Conservation (phyloP, 2,888 invertebrate species). For the Ypsolopha scabrella region DNA sequence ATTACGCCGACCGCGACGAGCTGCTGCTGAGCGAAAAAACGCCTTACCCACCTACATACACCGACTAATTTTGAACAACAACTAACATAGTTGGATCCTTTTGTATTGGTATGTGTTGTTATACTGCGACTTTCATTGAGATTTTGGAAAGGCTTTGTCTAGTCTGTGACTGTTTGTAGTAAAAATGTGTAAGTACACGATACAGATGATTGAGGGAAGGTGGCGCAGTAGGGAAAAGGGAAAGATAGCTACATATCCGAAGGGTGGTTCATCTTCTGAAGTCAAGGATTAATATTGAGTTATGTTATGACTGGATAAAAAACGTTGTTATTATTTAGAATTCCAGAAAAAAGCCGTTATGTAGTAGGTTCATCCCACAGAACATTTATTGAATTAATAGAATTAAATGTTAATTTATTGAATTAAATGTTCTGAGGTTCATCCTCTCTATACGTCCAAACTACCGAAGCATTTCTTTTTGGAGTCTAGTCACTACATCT, state of each 20-base stretch:
- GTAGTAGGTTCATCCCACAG: no score
- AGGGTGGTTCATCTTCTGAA: slow-evolving; percentile 51
- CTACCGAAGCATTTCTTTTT: no score
- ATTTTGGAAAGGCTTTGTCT: background rate
- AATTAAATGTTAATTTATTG: no score
- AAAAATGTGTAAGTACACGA: background rate
- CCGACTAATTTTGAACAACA: slow-evolving; percentile 1
- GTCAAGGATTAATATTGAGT: slow-evolving; percentile 58
- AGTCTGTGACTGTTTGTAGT: background rate
- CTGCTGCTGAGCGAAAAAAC: slow-evolving; percentile 24
- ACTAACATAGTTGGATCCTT: background rate
- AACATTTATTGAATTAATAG: no score
- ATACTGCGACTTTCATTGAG: background rate
- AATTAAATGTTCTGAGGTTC: no score
- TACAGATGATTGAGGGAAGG: slow-evolving; percentile 26
- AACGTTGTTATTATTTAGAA: no score
- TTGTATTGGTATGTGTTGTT: background rate
- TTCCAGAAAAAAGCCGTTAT: no score
- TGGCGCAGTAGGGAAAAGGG: slow-evolving; percentile 27
- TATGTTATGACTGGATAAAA: slow-evolving; percentile 24
- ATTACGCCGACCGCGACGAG: slow-evolving; percentile 58
- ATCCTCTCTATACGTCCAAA: no score
- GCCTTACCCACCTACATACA: slow-evolving; percentile 14
- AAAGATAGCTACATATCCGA: slow-evolving; percentile 30
- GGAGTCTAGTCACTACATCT: no score